phyloP scores from a whole-genome alignment of 2,888 invertebrate genomes.

The Drosophila merina region DNA sequence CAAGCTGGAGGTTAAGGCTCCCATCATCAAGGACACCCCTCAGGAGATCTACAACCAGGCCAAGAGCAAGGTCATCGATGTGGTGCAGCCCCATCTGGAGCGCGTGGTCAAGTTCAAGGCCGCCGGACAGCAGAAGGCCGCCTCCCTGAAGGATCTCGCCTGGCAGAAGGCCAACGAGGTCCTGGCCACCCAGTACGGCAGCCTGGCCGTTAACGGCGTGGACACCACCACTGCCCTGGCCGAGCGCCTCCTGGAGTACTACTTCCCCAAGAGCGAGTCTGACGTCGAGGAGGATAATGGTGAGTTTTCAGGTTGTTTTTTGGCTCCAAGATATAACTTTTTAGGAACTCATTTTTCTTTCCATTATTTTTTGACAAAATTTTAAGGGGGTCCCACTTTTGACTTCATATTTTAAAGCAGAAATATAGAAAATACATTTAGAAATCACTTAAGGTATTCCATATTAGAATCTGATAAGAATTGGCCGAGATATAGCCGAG shows the following conservation, averaged over 20 bases:
- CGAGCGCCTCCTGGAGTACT: constrained; percentile 90
- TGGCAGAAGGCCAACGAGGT: constrained; percentile 90
- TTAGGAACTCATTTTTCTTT: neutral
- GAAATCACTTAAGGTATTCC: no score
- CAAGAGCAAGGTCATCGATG: constrained; percentile 86
- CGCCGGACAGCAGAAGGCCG: constrained; percentile 86
- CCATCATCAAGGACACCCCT: constrained; percentile 88
- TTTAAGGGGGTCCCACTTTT: neutral
- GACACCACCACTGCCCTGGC: constrained; percentile 89
- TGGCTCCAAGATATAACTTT: neutral
- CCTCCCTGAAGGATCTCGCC: constrained; percentile 87
- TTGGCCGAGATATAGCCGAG: no score
- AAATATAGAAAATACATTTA: no score
- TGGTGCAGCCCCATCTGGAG: constrained; percentile 85
- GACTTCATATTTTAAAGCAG: no score
- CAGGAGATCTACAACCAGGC: constrained; percentile 86
- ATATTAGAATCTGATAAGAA: no score
- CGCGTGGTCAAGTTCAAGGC: constrained; percentile 82
- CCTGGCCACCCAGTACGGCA: constrained; percentile 88
- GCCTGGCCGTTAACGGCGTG: constrained; percentile 87
- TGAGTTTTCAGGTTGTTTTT: constrained; percentile 69
- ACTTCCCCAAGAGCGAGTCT: constrained; percentile 87
- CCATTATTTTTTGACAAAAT: neutral
- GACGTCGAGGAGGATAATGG: constrained; percentile 86
- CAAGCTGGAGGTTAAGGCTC: constrained; percentile 87